Base-by-base conservation (phyloP, 2,113 vertebrate genomes). In the Planiliza haematocheilus region DNA sequence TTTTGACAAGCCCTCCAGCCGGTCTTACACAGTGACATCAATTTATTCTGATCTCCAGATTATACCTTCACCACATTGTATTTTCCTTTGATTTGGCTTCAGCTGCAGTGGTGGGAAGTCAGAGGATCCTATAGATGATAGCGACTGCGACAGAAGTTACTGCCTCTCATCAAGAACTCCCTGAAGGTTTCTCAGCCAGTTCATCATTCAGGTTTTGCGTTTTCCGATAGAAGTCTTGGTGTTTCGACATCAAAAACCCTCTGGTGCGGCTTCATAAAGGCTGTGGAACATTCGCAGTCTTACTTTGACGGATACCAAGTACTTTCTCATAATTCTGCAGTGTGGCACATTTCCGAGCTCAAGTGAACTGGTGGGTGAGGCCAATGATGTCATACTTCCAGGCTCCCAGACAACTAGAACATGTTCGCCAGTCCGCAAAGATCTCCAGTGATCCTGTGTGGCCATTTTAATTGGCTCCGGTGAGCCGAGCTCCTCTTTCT, bases 381-480 rank as follows among this genome's bases (percentile, higher is more conserved):
- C 59, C 79, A 74, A 61, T 20, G 34, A 79, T 60, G 55, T 60
- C 64, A 85, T 72, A 46, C 71, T 84, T 82, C 46, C 66, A 66
- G 46, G 41, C 79, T 77, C 46, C 56, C 38, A 43, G 48, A 24
- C 45, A 73, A 58, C 51, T 45, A 79, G 43, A 70, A 50, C 30
- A 61, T 61, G 73, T 60, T 49, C 56, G 42, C n/a, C 38, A 39
- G 73, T 74, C 75, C 41, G 64, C 43, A 66, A 77, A 80, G 59
- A 79, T 67, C 77, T 77, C 21, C 10, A 24, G 41, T 80, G 73
- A 70, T 74, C 73, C 77, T 71, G n/a, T 82, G 82, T 72, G 87
- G 60, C 63, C 70, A 30, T 87, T 88, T 85, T 91, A 91, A 91
- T 88, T 91, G 88, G 72, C 80, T 80, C 70, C 52, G 69, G 78